Percentiles rank a stretch among this genome's conserved stretches.
Conservation (phyloP, 2,888 invertebrate species). For the Clivina fossor region DNA sequence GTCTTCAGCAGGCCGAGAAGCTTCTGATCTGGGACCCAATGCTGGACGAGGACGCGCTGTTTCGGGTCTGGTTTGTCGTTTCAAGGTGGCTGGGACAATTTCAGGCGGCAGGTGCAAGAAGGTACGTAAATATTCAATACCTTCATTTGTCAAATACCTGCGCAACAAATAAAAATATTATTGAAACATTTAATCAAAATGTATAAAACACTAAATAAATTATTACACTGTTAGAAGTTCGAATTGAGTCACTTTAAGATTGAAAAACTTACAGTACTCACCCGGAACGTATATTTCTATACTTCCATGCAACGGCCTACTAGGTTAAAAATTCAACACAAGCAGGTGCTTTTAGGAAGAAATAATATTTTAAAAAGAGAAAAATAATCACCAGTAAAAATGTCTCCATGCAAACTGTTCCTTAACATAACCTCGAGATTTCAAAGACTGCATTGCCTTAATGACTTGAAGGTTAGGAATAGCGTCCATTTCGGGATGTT, state of each 20-base stretch:
- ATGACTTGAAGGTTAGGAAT: conserved; percentile 99
- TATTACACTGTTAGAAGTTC: background rate
- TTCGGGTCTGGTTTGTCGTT: conserved; percentile 85
- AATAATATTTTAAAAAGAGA: conserved; percentile 10
- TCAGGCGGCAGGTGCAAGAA: conserved; percentile 97
- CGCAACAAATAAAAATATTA: conserved; percentile 1
- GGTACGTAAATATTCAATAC: conserved; percentile 93
- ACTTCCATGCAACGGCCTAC: conserved; percentile 19
- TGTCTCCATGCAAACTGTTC: conserved; percentile 99
- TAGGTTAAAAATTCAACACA: conserved; percentile 9
- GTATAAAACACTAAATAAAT: conserved; percentile 2
- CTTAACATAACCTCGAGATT: conserved; percentile 95
- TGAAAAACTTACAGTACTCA: conserved; percentile 2
- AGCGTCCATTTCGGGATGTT: conserved; percentile 92
- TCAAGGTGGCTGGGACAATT: conserved; percentile 97
- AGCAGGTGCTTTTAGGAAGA: conserved; percentile 25
- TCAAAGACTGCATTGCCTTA: conserved; percentile 95
- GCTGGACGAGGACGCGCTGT: conserved; percentile 78
- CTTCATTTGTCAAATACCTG: conserved; percentile 94
- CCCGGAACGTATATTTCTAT: conserved; percentile 20
- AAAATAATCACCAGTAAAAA: conserved; percentile 84
- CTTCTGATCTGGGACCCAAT: conserved; percentile 66
- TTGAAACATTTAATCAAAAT: background rate
- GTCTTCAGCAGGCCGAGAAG: conserved; percentile 77
- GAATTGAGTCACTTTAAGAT: background rate